Percentiles rank a stretch among this genome's conserved stretches.
phyloP scores from a whole-genome alignment of 2,888 invertebrate species.

The Brenthis daphne region DNA sequence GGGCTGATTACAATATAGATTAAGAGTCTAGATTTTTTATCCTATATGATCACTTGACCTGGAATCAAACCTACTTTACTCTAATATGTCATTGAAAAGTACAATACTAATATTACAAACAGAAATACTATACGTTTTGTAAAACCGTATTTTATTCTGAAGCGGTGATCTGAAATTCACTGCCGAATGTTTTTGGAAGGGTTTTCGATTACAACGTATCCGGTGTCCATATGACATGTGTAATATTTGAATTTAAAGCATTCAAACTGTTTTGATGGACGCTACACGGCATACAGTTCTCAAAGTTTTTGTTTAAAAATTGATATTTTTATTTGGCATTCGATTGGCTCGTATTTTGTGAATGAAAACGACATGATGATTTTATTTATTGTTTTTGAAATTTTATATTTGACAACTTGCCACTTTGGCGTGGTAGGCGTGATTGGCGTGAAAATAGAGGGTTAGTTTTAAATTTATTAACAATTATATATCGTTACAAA shows the following conservation, averaged over 20 bases:
- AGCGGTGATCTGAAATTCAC: constrained; percentile 3
- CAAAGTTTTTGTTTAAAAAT: constrained; percentile 13
- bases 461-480: too few relatives aligned
- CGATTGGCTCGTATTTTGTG: constrained; percentile 9
- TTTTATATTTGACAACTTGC: background rate
- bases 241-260: constrained; percentile 30
- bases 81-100: too few relatives aligned
- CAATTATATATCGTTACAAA: too few relatives aligned
- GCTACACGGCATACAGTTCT: background rate
- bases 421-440: too few relatives aligned
- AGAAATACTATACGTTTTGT: too few relatives aligned
- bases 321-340: constrained; percentile 15
- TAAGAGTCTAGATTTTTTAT: too few relatives aligned
- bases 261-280: constrained; percentile 15
- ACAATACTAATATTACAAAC: too few relatives aligned
- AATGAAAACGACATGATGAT: background rate
- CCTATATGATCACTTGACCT: too few relatives aligned
- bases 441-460: too few relatives aligned
- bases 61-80: too few relatives aligned
- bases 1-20: too few relatives aligned
- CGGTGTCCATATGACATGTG: constrained; percentile 25
- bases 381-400: constrained; percentile 4
- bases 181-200: constrained; percentile 3
- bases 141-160: background rate
- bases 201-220: constrained; percentile 1